These are phyloP conservation scores for Brachypterus glaber DNA, from an alignment of 2,888 invertebrate species.

Conservation along the genomic window DNA sequence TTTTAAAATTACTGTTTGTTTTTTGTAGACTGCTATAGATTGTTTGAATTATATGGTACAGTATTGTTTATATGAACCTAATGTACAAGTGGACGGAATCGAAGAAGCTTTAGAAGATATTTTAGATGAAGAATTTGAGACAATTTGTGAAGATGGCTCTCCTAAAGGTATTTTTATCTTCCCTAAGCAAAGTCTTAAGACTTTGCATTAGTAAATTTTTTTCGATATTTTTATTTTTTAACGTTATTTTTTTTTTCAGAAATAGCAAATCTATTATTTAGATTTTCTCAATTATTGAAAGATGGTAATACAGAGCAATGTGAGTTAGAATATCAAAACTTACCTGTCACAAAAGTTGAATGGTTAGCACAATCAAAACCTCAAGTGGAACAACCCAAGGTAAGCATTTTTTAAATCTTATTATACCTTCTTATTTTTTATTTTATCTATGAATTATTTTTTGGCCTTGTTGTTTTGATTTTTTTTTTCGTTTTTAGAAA, in stretches of 20 bases:
- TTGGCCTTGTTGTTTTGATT: too few species aligned
- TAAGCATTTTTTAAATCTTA: not conserved
- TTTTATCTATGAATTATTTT: too few species aligned
- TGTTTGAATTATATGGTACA: conserved; percentile 55
- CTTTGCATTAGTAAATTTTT: conserved; percentile 3
- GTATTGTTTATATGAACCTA: conserved; percentile 49
- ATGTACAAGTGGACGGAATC: conserved; percentile 50
- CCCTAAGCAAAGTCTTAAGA: conserved; percentile 10
- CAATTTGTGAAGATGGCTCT: conserved; percentile 61
- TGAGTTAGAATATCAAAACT: conserved; percentile 46
- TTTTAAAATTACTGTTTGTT: not conserved
- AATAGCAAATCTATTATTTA: conserved; percentile 48
- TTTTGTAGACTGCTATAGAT: conserved; percentile 50
- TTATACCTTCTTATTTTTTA: too few species aligned
- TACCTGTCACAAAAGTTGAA: conserved; percentile 47
- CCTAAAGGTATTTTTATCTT: conserved; percentile 44
- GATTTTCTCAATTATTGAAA: conserved; percentile 48
- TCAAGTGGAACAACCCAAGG: conserved; percentile 15
- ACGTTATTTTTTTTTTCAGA: conserved; percentile 41
- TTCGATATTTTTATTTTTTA: not conserved
- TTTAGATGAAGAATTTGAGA: conserved; percentile 65
- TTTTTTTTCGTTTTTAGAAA: too few species aligned
- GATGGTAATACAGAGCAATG: conserved; percentile 49
- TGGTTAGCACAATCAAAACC: conserved; percentile 23
- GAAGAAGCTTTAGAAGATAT: conserved; percentile 58